phyloP scores from a whole-genome alignment of 2,113 vertebrate species.

The Formicarius rufipectus region DNA sequence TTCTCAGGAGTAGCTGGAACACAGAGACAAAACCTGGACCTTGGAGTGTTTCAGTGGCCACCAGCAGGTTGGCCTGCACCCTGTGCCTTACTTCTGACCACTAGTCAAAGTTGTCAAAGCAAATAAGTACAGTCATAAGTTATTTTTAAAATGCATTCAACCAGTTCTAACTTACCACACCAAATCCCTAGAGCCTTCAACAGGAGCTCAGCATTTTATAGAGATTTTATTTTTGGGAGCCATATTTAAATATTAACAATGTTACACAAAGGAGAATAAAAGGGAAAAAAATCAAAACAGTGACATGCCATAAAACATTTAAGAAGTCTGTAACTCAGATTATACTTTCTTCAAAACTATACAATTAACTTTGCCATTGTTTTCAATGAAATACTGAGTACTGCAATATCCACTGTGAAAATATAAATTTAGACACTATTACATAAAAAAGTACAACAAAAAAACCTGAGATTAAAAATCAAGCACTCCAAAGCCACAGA shows the following conservation, averaged over 20 bases:
- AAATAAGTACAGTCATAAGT: not conserved
- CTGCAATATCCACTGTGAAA: not conserved
- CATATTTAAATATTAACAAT: constrained; percentile 60
- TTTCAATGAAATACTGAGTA: not conserved
- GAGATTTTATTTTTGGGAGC: constrained; percentile 53
- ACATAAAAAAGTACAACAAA: not conserved
- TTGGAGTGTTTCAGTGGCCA: not conserved
- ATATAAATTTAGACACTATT: not conserved
- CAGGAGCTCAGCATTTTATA: constrained; percentile 1
- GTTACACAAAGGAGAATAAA: constrained; percentile 7
- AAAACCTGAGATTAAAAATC: not conserved
- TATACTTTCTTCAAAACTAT: not conserved
- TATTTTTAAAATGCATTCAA: constrained; percentile 29
- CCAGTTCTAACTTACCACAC: not conserved
- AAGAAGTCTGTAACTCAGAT: not conserved
- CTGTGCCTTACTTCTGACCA: not conserved
- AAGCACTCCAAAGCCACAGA: not conserved
- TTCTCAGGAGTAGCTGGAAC: not conserved
- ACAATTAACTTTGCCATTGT: not conserved
- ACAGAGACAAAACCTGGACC: not conserved
- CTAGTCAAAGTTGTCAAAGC: not conserved
- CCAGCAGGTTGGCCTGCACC: not conserved
- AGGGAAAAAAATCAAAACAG: not conserved
- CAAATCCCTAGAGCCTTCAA: not conserved
- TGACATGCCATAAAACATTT: constrained; percentile 33